Evolutionary conservation across 2,113 vertebrate genomes (phyloP), one percentile per base, ranked within the genome.

Genomic region (Cyprinodon tularosa): DNA sequence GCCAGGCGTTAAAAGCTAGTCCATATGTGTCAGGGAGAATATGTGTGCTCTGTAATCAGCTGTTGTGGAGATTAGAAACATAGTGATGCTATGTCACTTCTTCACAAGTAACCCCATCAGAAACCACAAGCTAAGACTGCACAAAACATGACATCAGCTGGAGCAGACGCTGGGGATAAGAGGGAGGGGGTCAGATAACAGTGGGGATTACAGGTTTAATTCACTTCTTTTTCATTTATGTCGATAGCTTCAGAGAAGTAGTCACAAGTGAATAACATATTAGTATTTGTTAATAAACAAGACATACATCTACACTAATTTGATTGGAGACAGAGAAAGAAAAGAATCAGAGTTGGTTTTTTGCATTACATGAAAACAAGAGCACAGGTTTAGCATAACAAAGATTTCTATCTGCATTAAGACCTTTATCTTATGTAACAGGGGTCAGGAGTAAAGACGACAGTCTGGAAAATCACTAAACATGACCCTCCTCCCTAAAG

Each of bases 21-120:
- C 45, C 47, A 74, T 17, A 36, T 68, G 68, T 48, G 69, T 74
- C 59, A 20, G 2, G 12, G 63, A 72, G 45, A 72, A 64, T 8
- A 13, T 1, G 53, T 2, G 12, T 60, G 59, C 62, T 72, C 84
- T 78, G 61, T 83, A 82, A 90, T 90, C 80, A 78, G 42, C 64
- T 67, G 42, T 22, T 50, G 38, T 47, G 36, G 60, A 12, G 62
- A 83, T 69, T 37, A 29, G n/a, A 42, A 63, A 72, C 77, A 57
- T 66, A 20, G 29, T 71, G 65, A 67, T 59, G 7, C 10, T 6
- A 17, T 66, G 74, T 65, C 82, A 73, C 61, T 47, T 3, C 40
- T 59, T 68, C 22, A 47, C 8, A 70, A 62, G 65, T 65, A 63
- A 76, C 73, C 72, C 2, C 63, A 69, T 57, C 0, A 44, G 73